Evolutionary conservation across 2,113 vertebrate species (phyloP), one percentile per base, ranked within the genome.

Genomic region (Columba janthina): DNA sequence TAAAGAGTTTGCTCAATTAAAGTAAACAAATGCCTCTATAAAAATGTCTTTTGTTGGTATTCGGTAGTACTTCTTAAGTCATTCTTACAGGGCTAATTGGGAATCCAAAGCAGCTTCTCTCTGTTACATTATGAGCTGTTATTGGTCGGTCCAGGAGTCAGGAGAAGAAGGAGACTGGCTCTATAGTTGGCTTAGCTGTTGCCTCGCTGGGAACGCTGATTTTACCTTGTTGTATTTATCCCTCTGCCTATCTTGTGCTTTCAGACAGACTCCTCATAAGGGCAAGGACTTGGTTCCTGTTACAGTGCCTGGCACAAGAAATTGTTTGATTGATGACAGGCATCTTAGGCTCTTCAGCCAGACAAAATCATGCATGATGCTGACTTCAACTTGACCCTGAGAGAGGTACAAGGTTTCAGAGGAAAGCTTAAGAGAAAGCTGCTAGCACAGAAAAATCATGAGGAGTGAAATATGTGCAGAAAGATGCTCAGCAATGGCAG

Each of bases 1-100:
- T 93, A 94, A 96, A 72, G 17, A 36, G 2, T 74, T 96, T 95
- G 48, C 79, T 96, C 28, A 19, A 90, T 85, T 94, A 80, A 91
- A 85, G 36, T 82, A 95, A 94, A 90, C 67, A 80, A 92, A 93
- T 93, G 48, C 26, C 32, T 86, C 72, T n/a, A 89, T 93, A 86
- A 94, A 94, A 92, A 84, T 60, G 38, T 74, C 64, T 72, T 93
- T 90, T 90, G 65, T 69, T 7, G 2, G 36, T 90, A 65, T 89
- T 90, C 61, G 77, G 80, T 44, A 78, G 36, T 51, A 57, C 57
- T 92, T 75, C 21, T 94, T 72, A 92, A 57, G 58, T 72, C 56
- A 54, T 88, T 90, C 69, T 90, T 42, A 61, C 31, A 48, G 11
- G 46, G 22, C 29, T 84, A 73, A 69, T 75, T 77, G 42, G 57